Evolutionary conservation across 2,888 invertebrate species (phyloP), one percentile per base, ranked within the genome.

Genomic region (Junonia oenone): DNA sequence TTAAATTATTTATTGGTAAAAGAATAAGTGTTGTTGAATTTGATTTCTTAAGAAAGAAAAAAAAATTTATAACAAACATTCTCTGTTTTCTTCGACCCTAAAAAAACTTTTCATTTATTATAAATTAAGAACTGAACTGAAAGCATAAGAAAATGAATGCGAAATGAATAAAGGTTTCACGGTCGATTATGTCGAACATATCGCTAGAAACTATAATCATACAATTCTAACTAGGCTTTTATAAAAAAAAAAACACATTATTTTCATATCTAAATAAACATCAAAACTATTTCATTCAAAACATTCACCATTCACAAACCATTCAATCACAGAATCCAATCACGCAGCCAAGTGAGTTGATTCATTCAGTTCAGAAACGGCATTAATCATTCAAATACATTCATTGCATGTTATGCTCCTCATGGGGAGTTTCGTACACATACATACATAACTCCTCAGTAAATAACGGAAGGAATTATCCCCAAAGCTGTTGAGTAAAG

Each of bases 311-410:
- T n/a, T 9, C 17, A 19, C 17, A 40, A 40, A 40, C 17, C 38
- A 40, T 40, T 40, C 38, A 40, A 40, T 40, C 15, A 40, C 17
- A 40, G 38, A 40, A 40, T 40, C 38, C 19, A 40, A 40, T 40
- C 38, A 11, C 38, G 15, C 17, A 40, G 8, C 9, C 9, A 11
- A n/a, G n/a, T n/a, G n/a, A n/a, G n/a, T n/a, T 15, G 15, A 11
- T 40, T 40, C 38, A n/a, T n/a, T 40, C 38, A 11, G 38, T 40
- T 40, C 38, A 59, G 66, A 51, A 31, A 65, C 66, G 57, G 64
- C 67, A 69, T 73, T 69, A 70, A 71, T 63, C 65, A 75, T 74
- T 75, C 74, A 74, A 68, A 75, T 69, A 66, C 59, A 72, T 69
- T 63, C 69, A 62, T 69, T 68, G 65, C 63, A 64, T 51, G 67